These are phyloP conservation scores for Dinoponera quadriceps DNA, from an alignment of 1,140 invertebrate species.

Conservation along the genomic window DNA sequence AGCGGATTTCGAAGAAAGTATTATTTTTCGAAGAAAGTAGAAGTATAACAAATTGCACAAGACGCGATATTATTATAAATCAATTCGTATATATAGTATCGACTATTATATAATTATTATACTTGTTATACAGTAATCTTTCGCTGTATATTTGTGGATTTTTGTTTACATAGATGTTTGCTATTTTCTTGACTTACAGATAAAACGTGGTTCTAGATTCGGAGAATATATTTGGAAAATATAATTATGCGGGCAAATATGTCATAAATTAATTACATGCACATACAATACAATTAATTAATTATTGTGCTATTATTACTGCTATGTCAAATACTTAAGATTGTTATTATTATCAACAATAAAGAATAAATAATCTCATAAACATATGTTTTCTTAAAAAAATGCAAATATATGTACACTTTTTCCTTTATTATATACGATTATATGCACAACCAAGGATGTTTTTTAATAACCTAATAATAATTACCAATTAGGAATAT, in stretches of 20 bases:
- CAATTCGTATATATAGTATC: neutral
- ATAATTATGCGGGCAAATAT: neutral
- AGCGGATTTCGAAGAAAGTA: neutral
- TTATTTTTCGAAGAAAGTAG: constrained; percentile 19
- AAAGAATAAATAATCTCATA: constrained; percentile 16
- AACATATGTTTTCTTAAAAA: neutral
- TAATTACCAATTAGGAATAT: too few relatives aligned
- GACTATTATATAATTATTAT: neutral
- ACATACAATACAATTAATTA: constrained; percentile 24
- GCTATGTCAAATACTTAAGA: constrained; percentile 4
- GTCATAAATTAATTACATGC: neutral
- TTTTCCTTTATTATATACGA: constrained; percentile 1
- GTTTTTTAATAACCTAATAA: too few relatives aligned
- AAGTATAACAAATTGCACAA: constrained; percentile 4
- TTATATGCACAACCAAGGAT: neutral
- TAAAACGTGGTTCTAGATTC: neutral
- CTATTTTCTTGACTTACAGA: constrained; percentile 3
- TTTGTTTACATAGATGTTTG: neutral
- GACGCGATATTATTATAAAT: constrained; percentile 16
- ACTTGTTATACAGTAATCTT: constrained; percentile 16
- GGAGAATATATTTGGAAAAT: neutral
- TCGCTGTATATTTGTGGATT: constrained; percentile 8
- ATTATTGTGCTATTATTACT: neutral
- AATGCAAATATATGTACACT: too few relatives aligned
- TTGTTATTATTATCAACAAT: neutral